Percentiles rank a stretch among this genome's conserved stretches.
These are phyloP conservation scores for Linurgus olivaceus DNA, from an alignment of 2,797 vertebrate species.

Conservation along the genomic window DNA sequence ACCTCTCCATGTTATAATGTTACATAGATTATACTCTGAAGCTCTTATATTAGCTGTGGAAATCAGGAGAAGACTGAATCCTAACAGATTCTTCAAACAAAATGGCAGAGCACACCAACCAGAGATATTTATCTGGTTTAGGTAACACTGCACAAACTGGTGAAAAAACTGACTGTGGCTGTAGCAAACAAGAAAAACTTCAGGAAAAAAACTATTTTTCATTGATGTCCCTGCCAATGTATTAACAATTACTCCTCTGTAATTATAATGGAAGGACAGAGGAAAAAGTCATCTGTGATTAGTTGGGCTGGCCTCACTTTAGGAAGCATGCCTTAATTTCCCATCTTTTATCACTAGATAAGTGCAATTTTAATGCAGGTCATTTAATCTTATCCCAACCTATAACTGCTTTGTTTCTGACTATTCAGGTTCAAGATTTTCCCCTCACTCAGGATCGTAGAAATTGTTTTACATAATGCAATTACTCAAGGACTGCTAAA, in stretches of 20 bases:
- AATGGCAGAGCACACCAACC: not conserved
- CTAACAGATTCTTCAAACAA: not conserved
- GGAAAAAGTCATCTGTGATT: not conserved
- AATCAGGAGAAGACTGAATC: not conserved
- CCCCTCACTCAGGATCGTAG: not conserved
- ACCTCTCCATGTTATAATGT: not conserved
- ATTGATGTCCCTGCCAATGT: not conserved
- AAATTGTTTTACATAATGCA: not conserved
- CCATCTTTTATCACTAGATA: not conserved
- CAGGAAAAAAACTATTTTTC: not conserved
- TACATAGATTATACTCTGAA: not conserved
- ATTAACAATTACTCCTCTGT: not conserved
- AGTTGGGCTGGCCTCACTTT: not conserved
- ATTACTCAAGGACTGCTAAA: not conserved
- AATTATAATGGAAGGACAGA: not conserved
- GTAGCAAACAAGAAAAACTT: not conserved
- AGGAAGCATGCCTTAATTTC: rapidly evolving
- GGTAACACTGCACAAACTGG: not conserved
- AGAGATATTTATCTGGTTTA: not conserved
- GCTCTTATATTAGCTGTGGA: not conserved
- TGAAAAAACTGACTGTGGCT: not conserved
- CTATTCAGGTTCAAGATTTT: not conserved
- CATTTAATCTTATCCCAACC: not conserved
- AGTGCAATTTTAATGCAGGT: not conserved
- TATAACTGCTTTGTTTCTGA: not conserved